Evolutionary conservation across 2,797 vertebrate species (phyloP).

Genomic region (Leptodactylus fallax): DNA sequence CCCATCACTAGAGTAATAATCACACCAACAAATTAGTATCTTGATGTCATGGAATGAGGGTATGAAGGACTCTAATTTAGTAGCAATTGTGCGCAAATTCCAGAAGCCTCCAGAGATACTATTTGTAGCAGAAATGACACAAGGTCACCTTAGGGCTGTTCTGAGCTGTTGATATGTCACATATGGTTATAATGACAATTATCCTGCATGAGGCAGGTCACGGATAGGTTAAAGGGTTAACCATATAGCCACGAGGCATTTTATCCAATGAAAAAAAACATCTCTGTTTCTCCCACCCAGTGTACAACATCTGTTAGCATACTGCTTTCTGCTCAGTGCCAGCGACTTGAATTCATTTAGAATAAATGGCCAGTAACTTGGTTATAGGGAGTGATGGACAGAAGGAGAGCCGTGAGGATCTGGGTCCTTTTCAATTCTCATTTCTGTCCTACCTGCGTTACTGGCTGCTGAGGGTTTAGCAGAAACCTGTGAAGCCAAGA

Average conservation of each 20-base stretch:
- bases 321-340: conserved; percentile 41
- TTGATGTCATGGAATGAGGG: conserved; percentile 34
- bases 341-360: conserved; percentile 34
- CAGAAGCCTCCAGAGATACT: conserved; percentile 63
- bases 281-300: conserved; percentile 42
- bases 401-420: conserved; percentile 3
- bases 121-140: conserved; percentile 62
- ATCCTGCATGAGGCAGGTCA: conserved; percentile 61
- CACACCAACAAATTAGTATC: conserved; percentile 43
- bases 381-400: conserved; percentile 44
- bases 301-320: conserved; percentile 57
- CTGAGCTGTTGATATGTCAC: conserved; percentile 61
- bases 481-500: neutral
- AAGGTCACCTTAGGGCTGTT: conserved; percentile 61
- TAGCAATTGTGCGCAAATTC: conserved; percentile 61
- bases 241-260: conserved; percentile 64
- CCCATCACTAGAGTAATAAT: conserved; percentile 27
- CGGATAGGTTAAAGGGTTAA: conserved; percentile 62
- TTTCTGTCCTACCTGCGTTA: conserved; percentile 48
- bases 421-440: conserved; percentile 16
- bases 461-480: neutral
- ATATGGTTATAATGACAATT: conserved; percentile 65
- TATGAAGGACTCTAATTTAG: conserved; percentile 60
- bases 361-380: conserved; percentile 56
- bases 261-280: conserved; percentile 54